Conservation (phyloP, 2,888 invertebrate species). For the Argyresthia albistria region DNA sequence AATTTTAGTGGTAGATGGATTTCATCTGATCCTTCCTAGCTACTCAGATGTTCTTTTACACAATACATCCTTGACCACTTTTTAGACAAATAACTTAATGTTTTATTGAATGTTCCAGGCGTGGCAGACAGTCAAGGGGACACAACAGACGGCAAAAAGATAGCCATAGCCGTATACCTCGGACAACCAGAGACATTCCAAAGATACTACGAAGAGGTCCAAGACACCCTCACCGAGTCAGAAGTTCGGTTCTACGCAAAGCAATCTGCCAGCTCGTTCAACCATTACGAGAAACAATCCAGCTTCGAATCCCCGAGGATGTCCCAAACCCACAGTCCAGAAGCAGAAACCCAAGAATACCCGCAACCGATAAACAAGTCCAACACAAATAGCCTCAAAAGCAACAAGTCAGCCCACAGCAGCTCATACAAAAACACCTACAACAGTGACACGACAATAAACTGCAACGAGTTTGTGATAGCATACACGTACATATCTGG, state of each 20-base stretch:
- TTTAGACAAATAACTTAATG: no score
- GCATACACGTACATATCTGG: slow-evolving; percentile 92
- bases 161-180: slow-evolving; percentile 89
- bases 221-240: slow-evolving; percentile 76
- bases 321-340: slow-evolving; percentile 60
- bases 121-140: slow-evolving; percentile 75
- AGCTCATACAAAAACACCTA: slow-evolving; percentile 63
- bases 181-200: slow-evolving; percentile 86
- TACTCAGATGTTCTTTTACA: no score
- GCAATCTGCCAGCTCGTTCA: slow-evolving; percentile 52
- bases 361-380: slow-evolving; percentile 56
- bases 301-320: slow-evolving; percentile 61
- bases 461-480: slow-evolving; percentile 83
- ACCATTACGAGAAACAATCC: slow-evolving; percentile 58
- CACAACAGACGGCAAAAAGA: slow-evolving; percentile 87
- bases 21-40: no score
- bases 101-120: slow-evolving; percentile 26
- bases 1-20: no score
- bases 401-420: slow-evolving; percentile 70
- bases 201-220: slow-evolving; percentile 77
- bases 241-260: slow-evolving; percentile 73
- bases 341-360: slow-evolving; percentile 55
- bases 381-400: slow-evolving; percentile 68
- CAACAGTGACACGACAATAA: slow-evolving; percentile 66
- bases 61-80: no score